A percentile compares a stretch with the other conserved stretches of the same genome.
Conservation (phyloP, 2,888 invertebrate genomes). For the Gonocerus acuteangulatus region DNA sequence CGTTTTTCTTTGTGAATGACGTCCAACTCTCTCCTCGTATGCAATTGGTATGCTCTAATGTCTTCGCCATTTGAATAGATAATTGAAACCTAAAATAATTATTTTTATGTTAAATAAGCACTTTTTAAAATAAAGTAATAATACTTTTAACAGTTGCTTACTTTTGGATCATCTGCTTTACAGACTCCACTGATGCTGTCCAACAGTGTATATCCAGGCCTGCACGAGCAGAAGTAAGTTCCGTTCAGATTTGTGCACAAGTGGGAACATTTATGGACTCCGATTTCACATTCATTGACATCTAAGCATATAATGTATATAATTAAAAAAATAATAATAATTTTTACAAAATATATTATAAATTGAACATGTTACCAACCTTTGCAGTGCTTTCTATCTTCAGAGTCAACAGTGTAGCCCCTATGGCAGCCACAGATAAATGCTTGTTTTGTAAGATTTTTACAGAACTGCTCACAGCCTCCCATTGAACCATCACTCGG, state of each 20-base stretch:
- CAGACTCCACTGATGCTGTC: constrained; percentile 77
- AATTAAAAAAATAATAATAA: constrained; percentile 2
- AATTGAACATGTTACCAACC: constrained; percentile 37
- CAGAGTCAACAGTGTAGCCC: constrained; percentile 72
- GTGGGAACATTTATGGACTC: constrained; percentile 86
- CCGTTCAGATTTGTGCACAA: constrained; percentile 88
- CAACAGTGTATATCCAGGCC: constrained; percentile 67
- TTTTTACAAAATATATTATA: neutral
- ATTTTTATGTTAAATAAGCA: neutral
- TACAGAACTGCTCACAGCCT: constrained; percentile 88
- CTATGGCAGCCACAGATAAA: constrained; percentile 86
- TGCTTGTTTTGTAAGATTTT: constrained; percentile 71
- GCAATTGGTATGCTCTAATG: constrained; percentile 64
- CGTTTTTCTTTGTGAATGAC: constrained; percentile 78
- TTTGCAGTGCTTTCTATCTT: constrained; percentile 73
- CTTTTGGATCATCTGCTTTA: constrained; percentile 60
- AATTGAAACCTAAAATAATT: constrained; percentile 35
- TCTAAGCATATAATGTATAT: constrained; percentile 47
- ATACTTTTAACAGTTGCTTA: constrained; percentile 21
- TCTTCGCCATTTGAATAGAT: constrained; percentile 51
- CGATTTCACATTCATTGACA: constrained; percentile 78
- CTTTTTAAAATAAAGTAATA: neutral
- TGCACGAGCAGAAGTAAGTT: constrained; percentile 77
- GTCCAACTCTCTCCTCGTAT: constrained; percentile 57
- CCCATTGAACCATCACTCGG: constrained; percentile 51